Evolutionary conservation across 1,140 invertebrate genomes (phyloP).

Genomic region (Anthonomus grandis): DNA sequence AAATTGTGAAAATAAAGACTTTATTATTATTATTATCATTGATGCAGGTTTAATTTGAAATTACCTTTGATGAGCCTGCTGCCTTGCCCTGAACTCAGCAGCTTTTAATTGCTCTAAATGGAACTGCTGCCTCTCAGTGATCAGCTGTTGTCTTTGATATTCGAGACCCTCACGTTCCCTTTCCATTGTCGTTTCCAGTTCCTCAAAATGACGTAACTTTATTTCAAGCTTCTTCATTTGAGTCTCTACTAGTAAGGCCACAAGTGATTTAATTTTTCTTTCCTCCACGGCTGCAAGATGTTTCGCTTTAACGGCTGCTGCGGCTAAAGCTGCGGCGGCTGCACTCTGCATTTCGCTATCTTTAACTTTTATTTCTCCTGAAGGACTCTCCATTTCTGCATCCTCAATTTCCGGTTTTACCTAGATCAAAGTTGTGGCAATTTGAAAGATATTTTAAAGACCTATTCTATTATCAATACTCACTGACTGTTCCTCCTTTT

Average conservation of each 20-base stretch:
- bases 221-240: conserved; percentile 99
- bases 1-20: neutral
- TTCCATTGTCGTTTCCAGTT: conserved; percentile 98
- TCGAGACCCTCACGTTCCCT: conserved; percentile 93
- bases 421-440: neutral
- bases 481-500: conserved; percentile 34
- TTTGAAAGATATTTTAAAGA: neutral
- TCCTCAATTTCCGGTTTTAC: conserved; percentile 48
- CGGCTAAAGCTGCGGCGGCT: conserved; percentile 91
- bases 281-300: conserved; percentile 98
- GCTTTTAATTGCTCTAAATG: conserved; percentile 97
- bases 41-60: neutral
- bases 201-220: conserved; percentile 97
- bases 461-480: neutral
- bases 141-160: conserved; percentile 95
- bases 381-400: conserved; percentile 46
- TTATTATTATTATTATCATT: neutral
- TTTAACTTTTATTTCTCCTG: conserved; percentile 53
- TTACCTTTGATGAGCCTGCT: conserved; percentile 75
- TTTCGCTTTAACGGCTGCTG: conserved; percentile 98
- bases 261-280: conserved; percentile 95
- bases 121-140: conserved; percentile 97
- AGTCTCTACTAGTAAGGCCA: conserved; percentile 95
- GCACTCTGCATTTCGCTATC: conserved; percentile 91
- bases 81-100: conserved; percentile 90